Conservation (phyloP, 2,113 vertebrate genomes). For the Chloebia gouldiae region DNA sequence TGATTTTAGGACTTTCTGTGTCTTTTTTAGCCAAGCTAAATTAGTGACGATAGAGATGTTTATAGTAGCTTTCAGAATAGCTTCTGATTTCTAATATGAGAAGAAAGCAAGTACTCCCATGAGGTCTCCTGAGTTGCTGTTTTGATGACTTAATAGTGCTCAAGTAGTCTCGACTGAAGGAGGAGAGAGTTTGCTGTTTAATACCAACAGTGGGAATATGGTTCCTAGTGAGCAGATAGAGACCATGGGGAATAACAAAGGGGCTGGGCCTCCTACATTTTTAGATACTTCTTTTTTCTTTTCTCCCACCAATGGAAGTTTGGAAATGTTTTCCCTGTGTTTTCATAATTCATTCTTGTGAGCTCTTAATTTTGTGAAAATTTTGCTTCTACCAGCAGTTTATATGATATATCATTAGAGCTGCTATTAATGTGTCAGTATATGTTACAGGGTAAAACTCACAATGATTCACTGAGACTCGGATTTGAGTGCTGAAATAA, state of each 20-base stretch:
- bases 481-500: neutral
- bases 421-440: neutral
- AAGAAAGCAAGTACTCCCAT: neutral
- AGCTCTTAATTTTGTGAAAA: neutral
- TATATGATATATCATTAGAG: neutral
- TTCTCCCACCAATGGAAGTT: conserved; percentile 31
- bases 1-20: neutral
- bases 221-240: neutral
- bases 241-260: neutral
- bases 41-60: neutral
- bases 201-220: neutral
- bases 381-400: neutral
- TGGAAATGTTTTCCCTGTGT: conserved; percentile 19
- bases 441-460: neutral
- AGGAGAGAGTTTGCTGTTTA: conserved; percentile 4
- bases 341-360: conserved; percentile 18
- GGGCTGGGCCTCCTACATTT: conserved; percentile 24
- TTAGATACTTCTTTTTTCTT: neutral
- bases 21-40: neutral
- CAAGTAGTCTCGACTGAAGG: neutral
- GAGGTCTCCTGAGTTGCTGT: neutral
- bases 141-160: neutral
- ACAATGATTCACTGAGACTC: neutral
- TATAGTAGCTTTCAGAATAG: conserved; percentile 11
- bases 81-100: conserved; percentile 26